phyloP scores from a whole-genome alignment of 2,888 invertebrate genomes.

The Tridacna crocea region DNA sequence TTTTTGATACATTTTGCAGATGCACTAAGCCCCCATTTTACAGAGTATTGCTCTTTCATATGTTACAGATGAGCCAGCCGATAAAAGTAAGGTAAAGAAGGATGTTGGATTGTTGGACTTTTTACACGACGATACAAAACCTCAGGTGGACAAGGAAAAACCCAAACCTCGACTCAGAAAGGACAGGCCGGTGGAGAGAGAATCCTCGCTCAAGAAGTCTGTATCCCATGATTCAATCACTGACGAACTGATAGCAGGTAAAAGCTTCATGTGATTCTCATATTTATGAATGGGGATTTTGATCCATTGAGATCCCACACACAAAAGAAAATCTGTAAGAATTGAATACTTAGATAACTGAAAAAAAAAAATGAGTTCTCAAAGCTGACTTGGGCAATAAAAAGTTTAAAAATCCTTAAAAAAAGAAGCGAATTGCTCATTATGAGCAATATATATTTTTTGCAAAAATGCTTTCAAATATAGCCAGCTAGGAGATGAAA shows the following conservation, averaged over 20 bases:
- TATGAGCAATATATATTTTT: too few relatives aligned
- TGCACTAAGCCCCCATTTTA: too few relatives aligned
- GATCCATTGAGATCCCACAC: too few relatives aligned
- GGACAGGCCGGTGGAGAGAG: constrained; percentile 32
- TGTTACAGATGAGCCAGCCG: constrained; percentile 24
- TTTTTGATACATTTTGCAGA: too few relatives aligned
- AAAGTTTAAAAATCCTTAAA: too few relatives aligned
- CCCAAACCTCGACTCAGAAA: constrained; percentile 28
- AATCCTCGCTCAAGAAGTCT: constrained; percentile 46
- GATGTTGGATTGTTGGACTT: constrained; percentile 67
- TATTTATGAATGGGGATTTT: too few relatives aligned
- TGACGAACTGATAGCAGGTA: constrained; percentile 50
- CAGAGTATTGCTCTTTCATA: too few relatives aligned
- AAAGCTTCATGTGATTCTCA: neutral
- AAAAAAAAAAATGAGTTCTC: too few relatives aligned
- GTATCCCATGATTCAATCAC: constrained; percentile 61
- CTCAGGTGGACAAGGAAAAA: constrained; percentile 15
- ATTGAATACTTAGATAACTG: neutral
- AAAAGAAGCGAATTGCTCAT: neutral
- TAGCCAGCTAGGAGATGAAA: too few relatives aligned
- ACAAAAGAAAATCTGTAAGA: neutral
- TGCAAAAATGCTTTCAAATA: too few relatives aligned
- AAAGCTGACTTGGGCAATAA: too few relatives aligned
- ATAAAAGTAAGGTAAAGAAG: constrained; percentile 36
- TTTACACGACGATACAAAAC: constrained; percentile 46